phyloP scores from a whole-genome alignment of 1,140 invertebrate genomes.

The Diorhabda elongata region DNA sequence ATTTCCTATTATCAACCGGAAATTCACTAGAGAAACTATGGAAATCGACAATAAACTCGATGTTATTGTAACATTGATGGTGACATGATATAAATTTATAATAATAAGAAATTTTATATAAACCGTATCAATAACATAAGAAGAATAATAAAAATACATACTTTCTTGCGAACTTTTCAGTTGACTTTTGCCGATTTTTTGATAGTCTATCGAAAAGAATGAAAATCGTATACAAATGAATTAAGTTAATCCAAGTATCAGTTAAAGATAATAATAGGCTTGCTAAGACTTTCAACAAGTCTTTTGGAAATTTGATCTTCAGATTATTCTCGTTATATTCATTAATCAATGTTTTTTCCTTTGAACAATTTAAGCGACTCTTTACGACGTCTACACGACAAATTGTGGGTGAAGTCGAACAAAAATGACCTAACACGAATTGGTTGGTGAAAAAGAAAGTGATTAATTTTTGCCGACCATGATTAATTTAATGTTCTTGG shows the following conservation, averaged over 20 bases:
- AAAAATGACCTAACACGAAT: slow-evolving; percentile 2
- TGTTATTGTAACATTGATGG: not conserved
- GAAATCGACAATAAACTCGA: slow-evolving; percentile 8
- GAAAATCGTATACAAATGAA: too few relatives aligned
- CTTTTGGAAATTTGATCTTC: too few relatives aligned
- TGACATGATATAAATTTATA: too few relatives aligned
- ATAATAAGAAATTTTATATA: too few relatives aligned
- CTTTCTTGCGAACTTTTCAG: too few relatives aligned
- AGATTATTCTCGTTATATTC: slow-evolving; percentile 1
- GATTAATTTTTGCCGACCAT: slow-evolving; percentile 1
- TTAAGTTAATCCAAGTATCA: too few relatives aligned
- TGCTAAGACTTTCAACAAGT: too few relatives aligned
- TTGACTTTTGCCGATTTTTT: too few relatives aligned
- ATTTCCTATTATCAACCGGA: slow-evolving; percentile 14
- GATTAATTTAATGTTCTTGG: not conserved
- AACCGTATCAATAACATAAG: too few relatives aligned
- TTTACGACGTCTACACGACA: slow-evolving; percentile 1
- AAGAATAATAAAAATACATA: too few relatives aligned
- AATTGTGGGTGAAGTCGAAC: not conserved
- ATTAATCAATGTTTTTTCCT: not conserved
- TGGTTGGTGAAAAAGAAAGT: not conserved
- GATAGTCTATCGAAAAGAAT: too few relatives aligned
- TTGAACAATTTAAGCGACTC: slow-evolving; percentile 2
- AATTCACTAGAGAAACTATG: slow-evolving; percentile 11
- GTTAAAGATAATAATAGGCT: too few relatives aligned